Conservation (phyloP, 2,888 invertebrate genomes). For the Leucophenga montana region DNA sequence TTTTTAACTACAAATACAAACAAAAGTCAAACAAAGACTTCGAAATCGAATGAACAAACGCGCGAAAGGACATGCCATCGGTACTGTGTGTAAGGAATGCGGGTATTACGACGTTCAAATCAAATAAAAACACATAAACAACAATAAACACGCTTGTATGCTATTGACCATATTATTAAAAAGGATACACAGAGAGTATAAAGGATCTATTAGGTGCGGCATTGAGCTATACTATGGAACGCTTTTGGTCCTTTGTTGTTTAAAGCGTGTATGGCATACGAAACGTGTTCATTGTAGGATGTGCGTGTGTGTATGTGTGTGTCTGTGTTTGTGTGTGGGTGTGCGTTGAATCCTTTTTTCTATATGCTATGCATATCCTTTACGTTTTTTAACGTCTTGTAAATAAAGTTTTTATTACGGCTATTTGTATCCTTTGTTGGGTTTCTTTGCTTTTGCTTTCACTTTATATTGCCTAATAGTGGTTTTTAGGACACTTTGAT, state of each 20-base stretch:
- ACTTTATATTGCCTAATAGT: constrained; percentile 56
- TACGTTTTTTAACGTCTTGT: constrained; percentile 55
- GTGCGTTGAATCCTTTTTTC: too few relatives aligned
- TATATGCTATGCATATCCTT: neutral
- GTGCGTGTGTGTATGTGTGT: too few relatives aligned
- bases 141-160: constrained; percentile 52
- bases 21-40: constrained; percentile 12
- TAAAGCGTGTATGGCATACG: constrained; percentile 23
- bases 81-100: constrained; percentile 34
- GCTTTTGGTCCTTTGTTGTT: neutral
- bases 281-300: too few relatives aligned
- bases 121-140: constrained; percentile 54
- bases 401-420: constrained; percentile 64
- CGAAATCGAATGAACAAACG: constrained; percentile 33
- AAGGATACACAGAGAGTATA: constrained; percentile 38
- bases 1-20: constrained; percentile 54
- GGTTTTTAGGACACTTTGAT: constrained; percentile 54
- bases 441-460: constrained; percentile 19
- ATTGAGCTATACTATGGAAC: neutral
- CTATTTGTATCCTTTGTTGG: constrained; percentile 55
- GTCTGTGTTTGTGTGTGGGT: too few relatives aligned
- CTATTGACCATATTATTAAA: constrained; percentile 49
- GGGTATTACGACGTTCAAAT: constrained; percentile 30
- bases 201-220: constrained; percentile 20
- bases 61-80: constrained; percentile 32